Percentiles rank a stretch among this genome's conserved stretches.
These are phyloP conservation scores for Caenorhabditis remanei DNA, from an alignment of 1,140 invertebrate species.

Conservation along the genomic window DNA sequence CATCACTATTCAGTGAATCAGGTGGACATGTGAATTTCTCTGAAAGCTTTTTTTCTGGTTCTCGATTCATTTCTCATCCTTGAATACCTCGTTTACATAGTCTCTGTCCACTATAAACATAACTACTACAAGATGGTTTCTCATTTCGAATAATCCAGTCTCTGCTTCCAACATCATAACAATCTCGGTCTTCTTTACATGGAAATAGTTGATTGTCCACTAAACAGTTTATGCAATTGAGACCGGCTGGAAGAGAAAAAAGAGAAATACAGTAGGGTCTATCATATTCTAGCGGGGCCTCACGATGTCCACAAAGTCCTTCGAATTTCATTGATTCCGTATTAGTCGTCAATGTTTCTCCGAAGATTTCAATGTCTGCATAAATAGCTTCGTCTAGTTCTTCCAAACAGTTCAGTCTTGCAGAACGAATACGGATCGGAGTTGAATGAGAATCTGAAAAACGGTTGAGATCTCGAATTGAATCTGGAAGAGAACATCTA, in stretches of 20 bases:
- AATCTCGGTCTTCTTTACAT: background rate
- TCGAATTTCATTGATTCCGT: background rate
- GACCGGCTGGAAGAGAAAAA: background rate
- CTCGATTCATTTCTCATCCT: background rate
- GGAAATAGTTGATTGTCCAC: background rate
- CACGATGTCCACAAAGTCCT: slow-evolving; percentile 9
- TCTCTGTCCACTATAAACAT: background rate
- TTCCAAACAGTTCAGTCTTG: background rate
- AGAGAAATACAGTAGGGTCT: no score
- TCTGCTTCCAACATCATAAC: background rate
- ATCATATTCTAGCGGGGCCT: background rate
- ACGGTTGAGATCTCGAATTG: no score
- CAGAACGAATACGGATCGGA: background rate
- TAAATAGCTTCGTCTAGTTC: background rate
- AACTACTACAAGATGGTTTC: background rate
- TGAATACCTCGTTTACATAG: background rate
- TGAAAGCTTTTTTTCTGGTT: background rate
- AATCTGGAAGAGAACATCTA: background rate
- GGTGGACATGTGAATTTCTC: slow-evolving; percentile 21
- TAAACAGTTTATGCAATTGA: background rate
- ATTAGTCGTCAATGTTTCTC: background rate
- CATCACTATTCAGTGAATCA: slow-evolving; percentile 15
- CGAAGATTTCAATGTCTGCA: background rate
- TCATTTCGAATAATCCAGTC: background rate
- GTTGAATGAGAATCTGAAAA: background rate